These are phyloP conservation scores for Solea senegalensis DNA, from an alignment of 2,113 vertebrate species.

Conservation along the genomic window DNA sequence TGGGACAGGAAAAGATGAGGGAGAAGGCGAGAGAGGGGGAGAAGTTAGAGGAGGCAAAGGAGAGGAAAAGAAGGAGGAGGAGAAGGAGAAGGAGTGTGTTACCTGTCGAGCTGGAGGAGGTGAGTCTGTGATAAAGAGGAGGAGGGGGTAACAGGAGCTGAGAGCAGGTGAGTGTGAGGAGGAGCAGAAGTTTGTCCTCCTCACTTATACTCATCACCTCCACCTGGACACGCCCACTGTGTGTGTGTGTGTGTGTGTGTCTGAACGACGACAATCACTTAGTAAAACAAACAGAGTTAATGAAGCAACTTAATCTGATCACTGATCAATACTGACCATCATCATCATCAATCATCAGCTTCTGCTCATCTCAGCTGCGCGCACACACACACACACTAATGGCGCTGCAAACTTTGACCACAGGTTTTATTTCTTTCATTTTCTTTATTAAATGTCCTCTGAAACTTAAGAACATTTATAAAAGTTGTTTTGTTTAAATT, in stretches of 20 bases:
- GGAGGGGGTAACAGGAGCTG: slow-evolving; percentile 15
- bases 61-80: background rate
- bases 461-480: too few species aligned
- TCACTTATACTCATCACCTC: slow-evolving; percentile 60
- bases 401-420: too few species aligned
- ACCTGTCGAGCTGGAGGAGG: slow-evolving; percentile 40
- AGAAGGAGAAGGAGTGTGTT: background rate
- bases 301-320: slow-evolving; percentile 57
- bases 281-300: slow-evolving; percentile 58
- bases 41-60: background rate
- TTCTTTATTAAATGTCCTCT: too few species aligned
- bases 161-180: slow-evolving; percentile 60
- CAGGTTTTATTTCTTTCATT: too few species aligned
- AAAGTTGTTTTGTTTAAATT: too few species aligned
- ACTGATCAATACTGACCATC: slow-evolving; percentile 14
- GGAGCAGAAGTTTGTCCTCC: slow-evolving; percentile 19
- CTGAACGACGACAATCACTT: slow-evolving; percentile 39
- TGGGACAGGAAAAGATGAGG: too few species aligned
- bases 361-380: background rate
- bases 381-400: background rate
- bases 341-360: too few species aligned
- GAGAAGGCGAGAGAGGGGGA: background rate
- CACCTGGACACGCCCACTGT: slow-evolving; percentile 22
- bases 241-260: slow-evolving; percentile 26
- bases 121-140: slow-evolving; percentile 29